phyloP scores from a whole-genome alignment of 2,888 invertebrate genomes.

The Morpho deidamia region DNA sequence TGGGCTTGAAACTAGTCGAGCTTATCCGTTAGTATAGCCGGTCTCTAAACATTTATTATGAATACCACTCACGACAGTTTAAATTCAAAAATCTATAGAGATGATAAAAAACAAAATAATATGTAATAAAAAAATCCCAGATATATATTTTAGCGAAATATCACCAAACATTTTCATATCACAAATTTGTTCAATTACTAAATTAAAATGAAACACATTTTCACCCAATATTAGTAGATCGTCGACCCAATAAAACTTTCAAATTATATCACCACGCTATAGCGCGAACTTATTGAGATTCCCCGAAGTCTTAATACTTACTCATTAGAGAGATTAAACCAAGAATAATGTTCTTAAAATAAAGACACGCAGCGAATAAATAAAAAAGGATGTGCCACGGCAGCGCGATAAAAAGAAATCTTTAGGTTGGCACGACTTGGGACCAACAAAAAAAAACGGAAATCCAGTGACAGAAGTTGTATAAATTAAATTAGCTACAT shows the following conservation, averaged over 20 bases:
- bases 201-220: background rate
- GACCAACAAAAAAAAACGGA: constrained; percentile 21
- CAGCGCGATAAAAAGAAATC: constrained; percentile 28
- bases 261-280: constrained; percentile 10
- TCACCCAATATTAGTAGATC: constrained; percentile 3
- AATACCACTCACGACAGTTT: too few species aligned
- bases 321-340: constrained; percentile 24
- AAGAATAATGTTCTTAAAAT: constrained; percentile 23
- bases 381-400: constrained; percentile 23
- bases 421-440: constrained; percentile 31
- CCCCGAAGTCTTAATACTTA: constrained; percentile 23
- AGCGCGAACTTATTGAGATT: constrained; percentile 13
- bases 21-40: too few species aligned
- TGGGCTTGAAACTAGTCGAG: too few species aligned
- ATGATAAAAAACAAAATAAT: too few species aligned
- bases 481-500: constrained; percentile 35
- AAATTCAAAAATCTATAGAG: too few species aligned
- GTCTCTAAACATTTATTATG: too few species aligned
- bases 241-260: constrained; percentile 9
- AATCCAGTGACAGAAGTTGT: constrained; percentile 21
- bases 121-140: too few species aligned
- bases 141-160: too few species aligned
- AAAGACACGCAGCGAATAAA: constrained; percentile 18
- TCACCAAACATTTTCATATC: too few species aligned
- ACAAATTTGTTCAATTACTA: too few species aligned